Base-by-base conservation (phyloP, 2,113 vertebrate species). In the Paralichthys olivaceus region DNA sequence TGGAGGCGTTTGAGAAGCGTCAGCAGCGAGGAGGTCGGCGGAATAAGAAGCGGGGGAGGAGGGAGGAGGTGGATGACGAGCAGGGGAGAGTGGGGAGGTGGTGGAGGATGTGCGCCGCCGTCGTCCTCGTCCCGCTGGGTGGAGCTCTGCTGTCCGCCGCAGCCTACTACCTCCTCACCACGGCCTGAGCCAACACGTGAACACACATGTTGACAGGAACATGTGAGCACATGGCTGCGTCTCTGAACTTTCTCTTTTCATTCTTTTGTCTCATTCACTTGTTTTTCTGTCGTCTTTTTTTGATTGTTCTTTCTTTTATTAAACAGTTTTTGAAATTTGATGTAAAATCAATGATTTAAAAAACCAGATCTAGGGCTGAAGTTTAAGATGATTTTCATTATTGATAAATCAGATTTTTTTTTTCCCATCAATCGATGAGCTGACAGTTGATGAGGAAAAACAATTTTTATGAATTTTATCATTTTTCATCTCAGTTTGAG, bases 1-100 rank as follows among this genome's bases (percentile, higher is more conserved):
- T 98, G 81, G 96, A 99, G 85, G 97, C 96, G 57, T 99, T 98
- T 81, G 96, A 98, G 93, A 98, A 98, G 84, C 95, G 97, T 20
- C 94, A 97, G 86, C 98, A 96, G 81, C 79, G 91, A 26, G 91
- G 90, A 87, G 98, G 98, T 0, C 91, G 98, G 0, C 91, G 96
- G 47, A 95, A 93, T 63, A 97, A 94, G 91, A 94, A 89, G 84
- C 94, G 91, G n/a, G 95, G 93, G 78, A 94, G 96, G 51, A 96
- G 95, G 84, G 94, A 95, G 80, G 91, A 91, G 77, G 69, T 58
- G 49, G 88, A 81, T 0, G 84, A 82, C 0, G 84, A 79, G 89
- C 93, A 45, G 90, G 53, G 91, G 93, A 69, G 94, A 90, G 14
- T 83, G 91, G 0, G 77, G n/a, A 0, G 58, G 23, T 57, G 87